Conservation (phyloP, 1,140 invertebrate species). For the Wiebesia pumilae region DNA sequence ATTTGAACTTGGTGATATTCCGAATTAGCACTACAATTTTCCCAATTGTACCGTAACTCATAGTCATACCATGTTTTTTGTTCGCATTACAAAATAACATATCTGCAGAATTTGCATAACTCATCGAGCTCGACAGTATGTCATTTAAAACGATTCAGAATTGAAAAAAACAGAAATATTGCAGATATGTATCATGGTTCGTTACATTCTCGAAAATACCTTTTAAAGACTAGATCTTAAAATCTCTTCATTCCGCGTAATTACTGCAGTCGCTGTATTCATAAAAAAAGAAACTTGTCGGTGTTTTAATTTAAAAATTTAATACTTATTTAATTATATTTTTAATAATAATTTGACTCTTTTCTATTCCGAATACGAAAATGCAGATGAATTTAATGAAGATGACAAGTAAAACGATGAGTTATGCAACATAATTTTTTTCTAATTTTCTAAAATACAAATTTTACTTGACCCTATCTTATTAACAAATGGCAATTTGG, state of each 20-base stretch:
- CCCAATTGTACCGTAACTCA: conserved; percentile 5
- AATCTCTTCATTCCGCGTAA: background rate
- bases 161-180: conserved; percentile 12
- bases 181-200: background rate
- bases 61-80: background rate
- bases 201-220: too few species aligned
- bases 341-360: too few species aligned
- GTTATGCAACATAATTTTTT: background rate
- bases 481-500: background rate
- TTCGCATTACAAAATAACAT: background rate
- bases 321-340: too few species aligned
- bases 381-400: background rate
- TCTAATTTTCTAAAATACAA: background rate
- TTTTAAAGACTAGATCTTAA: background rate
- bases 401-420: background rate
- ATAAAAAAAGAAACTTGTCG: background rate
- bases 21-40: background rate
- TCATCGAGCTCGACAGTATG: background rate
- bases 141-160: background rate
- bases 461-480: background rate
- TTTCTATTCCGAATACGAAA: background rate
- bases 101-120: conserved; percentile 16
- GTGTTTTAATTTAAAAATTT: too few species aligned
- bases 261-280: background rate
- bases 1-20: conserved; percentile 7